Evolutionary conservation across 2,888 invertebrate species (phyloP), one percentile per base, ranked within the genome.

Genomic region (Halocaridina rubra): DNA sequence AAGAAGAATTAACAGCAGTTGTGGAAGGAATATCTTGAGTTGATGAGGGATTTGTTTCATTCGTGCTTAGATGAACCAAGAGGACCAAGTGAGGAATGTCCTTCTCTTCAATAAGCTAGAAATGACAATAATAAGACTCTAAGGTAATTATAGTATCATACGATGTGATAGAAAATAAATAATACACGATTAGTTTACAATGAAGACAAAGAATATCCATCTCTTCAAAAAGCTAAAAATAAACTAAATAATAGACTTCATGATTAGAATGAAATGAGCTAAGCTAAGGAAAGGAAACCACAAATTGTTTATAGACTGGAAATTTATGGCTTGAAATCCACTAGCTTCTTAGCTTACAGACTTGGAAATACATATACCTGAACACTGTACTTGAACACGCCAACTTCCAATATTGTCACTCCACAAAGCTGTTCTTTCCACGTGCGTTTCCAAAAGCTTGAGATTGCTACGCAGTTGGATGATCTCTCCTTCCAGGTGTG

Each of bases 401-500:
- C 97, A 97, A 88, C 93, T 93, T 27, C 97, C 97, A 88, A 97
- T 92, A 90, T 97, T 96, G 89, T 96, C 96, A 0, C 96, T 95
- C 97, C 97, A 97, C 74, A 95, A 94, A 91, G 97, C 96, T 0
- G 97, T 97, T 59, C 97, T 93, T 19, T 94, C 93, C 78, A 97
- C 92, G 91, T 97, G 97, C 0, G 95, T 95, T 90, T 97, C 96
- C 46, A 86, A 71, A 59, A 81, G 57, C 46, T 82, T 79, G 46
- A 82, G 86, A 53, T 86, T 82, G n/a, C 69, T 94, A 88, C 95
- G 94, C 77, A 97, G 91, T 92, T 94, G 94, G 89, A 96, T 96
- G 89, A 97, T 95, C 91, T 97, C 97, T 89, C 94, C 94, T 72
- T 96, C 96, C 78, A 97, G 91, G 91, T 95, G 94, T 82, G 93